These are phyloP conservation scores for Drosophila arizonae DNA, from an alignment of 1,140 invertebrate species.

Conservation along the genomic window DNA sequence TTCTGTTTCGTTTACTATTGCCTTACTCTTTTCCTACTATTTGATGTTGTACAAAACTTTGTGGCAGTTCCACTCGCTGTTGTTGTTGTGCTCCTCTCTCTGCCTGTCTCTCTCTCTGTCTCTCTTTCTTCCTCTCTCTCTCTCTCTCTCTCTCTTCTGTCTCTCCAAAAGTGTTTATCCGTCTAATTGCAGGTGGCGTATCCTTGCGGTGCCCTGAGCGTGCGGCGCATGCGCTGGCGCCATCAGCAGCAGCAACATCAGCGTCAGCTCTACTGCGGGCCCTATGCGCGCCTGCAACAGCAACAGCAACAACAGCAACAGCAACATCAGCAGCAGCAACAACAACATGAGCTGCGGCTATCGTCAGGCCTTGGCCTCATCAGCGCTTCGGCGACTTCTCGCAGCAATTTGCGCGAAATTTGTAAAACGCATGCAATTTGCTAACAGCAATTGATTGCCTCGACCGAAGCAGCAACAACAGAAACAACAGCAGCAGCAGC, in stretches of 20 bases:
- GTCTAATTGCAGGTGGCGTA: constrained; percentile 63
- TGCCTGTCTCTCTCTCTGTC: constrained; percentile 17
- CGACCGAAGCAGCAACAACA: constrained; percentile 37
- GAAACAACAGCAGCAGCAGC: constrained; percentile 10
- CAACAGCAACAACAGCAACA: constrained; percentile 27
- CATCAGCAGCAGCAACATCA: constrained; percentile 42
- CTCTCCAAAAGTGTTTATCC: constrained; percentile 51
- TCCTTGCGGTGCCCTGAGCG: constrained; percentile 55
- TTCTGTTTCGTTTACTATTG: constrained; percentile 19
- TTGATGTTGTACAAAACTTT: constrained; percentile 48
- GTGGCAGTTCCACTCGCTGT: constrained; percentile 25
- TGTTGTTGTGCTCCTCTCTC: constrained; percentile 21
- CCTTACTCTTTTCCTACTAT: constrained; percentile 35
- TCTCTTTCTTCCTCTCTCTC: constrained; percentile 19
- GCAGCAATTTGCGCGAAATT: constrained; percentile 63
- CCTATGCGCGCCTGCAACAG: constrained; percentile 28
- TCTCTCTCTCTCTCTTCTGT: constrained; percentile 10
- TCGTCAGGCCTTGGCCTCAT: constrained; percentile 40
- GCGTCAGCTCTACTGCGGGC: constrained; percentile 7
- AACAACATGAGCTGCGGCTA: constrained; percentile 26
- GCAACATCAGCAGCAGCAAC: constrained; percentile 24
- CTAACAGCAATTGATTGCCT: constrained; percentile 71
- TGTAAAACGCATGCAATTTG: constrained; percentile 65
- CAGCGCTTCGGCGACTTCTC: constrained; percentile 24
- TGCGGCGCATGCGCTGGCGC: constrained; percentile 69